These are phyloP conservation scores for Manis javanica DNA, from an alignment of 2,797 vertebrate species.

Conservation along the genomic window DNA sequence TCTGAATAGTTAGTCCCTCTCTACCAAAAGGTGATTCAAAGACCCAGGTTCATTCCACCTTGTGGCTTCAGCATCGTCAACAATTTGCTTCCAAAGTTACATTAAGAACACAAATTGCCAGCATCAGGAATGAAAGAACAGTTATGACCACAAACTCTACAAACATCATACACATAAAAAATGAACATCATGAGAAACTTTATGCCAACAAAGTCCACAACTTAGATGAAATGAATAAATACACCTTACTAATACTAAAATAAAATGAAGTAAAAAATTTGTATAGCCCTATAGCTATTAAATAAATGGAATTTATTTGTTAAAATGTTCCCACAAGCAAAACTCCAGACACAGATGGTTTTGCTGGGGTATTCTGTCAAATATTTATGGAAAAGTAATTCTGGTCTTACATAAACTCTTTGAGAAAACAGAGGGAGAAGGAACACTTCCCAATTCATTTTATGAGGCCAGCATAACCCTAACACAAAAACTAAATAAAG, in stretches of 20 bases:
- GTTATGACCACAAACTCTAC: not conserved
- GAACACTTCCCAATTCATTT: conserved; percentile 45
- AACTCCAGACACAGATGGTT: conserved; percentile 40
- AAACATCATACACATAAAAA: not conserved
- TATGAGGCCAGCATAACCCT: conserved; percentile 41
- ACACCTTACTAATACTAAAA: not conserved
- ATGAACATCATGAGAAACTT: conserved; percentile 17
- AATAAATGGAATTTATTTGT: conserved; percentile 43
- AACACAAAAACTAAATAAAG: conserved; percentile 46
- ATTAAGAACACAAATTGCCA: conserved; percentile 39
- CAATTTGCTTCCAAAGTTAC: conserved; percentile 30
- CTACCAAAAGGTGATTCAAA: not conserved
- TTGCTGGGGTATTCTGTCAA: conserved; percentile 57
- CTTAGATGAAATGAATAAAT: conserved; percentile 38
- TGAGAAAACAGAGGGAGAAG: not conserved
- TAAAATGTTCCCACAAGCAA: conserved; percentile 59
- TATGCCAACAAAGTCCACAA: conserved; percentile 28
- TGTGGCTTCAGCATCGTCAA: not conserved
- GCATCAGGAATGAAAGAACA: not conserved
- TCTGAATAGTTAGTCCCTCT: not conserved
- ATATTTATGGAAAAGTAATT: conserved; percentile 68
- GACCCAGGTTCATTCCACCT: not conserved
- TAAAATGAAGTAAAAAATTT: conserved; percentile 38
- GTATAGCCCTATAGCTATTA: not conserved
- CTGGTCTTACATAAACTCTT: conserved; percentile 44